Conservation (phyloP, 2,888 invertebrate species). For the Melieria picta region DNA sequence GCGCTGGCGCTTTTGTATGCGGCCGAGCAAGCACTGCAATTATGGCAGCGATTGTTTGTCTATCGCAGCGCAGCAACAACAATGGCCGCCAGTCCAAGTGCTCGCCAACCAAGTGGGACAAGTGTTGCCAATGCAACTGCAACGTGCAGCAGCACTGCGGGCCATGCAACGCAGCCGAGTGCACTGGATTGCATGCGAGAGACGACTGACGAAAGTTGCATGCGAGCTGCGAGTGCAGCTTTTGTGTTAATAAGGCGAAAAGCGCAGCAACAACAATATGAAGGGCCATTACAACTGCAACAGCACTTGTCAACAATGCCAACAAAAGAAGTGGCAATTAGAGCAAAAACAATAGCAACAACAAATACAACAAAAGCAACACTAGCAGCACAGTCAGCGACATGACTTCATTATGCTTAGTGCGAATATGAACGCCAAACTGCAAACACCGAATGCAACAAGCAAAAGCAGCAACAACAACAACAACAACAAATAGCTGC, state of each 20-base stretch:
- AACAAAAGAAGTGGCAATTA: conserved; percentile 19
- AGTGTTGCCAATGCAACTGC: conserved; percentile 25
- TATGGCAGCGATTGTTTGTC: conserved; percentile 43
- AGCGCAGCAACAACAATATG: conserved; percentile 17
- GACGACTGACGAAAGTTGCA: conserved; percentile 23
- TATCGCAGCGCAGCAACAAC: conserved; percentile 35
- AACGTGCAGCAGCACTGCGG: conserved; percentile 14
- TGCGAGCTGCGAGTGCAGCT: conserved; percentile 17
- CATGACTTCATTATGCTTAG: conserved; percentile 38
- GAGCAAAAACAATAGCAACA: conserved; percentile 20
- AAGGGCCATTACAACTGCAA: conserved; percentile 24
- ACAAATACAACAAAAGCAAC: neutral
- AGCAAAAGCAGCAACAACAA: conserved; percentile 18
- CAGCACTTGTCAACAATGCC: conserved; percentile 12
- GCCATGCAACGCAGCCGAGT: too few species aligned
- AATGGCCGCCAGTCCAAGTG: conserved; percentile 32
- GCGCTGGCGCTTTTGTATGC: conserved; percentile 39
- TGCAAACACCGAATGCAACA: conserved; percentile 8
- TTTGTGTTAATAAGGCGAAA: conserved; percentile 24
- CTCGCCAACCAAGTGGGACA: conserved; percentile 37
- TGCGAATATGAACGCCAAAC: neutral
- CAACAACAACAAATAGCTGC: conserved; percentile 1
- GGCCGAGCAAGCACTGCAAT: conserved; percentile 44
- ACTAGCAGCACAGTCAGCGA: conserved; percentile 24
- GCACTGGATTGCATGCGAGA: neutral